phyloP scores from a whole-genome alignment of 2,113 vertebrate genomes.

The Malurus alboscapulatus region DNA sequence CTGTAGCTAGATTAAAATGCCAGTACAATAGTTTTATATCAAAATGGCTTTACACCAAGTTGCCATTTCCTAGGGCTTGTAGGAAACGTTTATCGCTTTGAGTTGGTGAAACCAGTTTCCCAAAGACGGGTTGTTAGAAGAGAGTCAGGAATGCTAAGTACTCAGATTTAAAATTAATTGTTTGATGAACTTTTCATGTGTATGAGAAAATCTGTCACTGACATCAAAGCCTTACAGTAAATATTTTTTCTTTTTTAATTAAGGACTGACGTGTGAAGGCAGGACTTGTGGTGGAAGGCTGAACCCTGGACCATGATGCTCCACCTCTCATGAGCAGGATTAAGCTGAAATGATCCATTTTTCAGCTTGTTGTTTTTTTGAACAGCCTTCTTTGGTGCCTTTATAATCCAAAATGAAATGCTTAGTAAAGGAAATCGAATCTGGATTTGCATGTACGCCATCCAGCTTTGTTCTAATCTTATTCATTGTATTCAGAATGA shows the following conservation, averaged over 20 bases:
- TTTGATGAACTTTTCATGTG: neutral
- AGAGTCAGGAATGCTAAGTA: neutral
- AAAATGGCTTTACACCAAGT: neutral
- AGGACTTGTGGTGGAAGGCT: neutral
- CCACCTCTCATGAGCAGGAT: neutral
- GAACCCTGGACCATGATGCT: neutral
- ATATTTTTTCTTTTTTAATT: neutral
- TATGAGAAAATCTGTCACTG: neutral
- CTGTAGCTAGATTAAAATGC: neutral
- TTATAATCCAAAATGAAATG: conserved; percentile 8
- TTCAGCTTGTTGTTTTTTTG: neutral
- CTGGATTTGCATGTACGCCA: neutral
- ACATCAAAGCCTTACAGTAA: neutral
- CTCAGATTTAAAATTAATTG: neutral
- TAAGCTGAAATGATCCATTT: conserved; percentile 12
- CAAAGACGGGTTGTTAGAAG: neutral
- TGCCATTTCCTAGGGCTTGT: neutral
- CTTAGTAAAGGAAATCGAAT: conserved; percentile 4
- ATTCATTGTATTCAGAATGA: neutral
- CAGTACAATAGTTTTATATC: neutral
- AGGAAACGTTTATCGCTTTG: neutral
- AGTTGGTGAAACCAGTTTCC: neutral
- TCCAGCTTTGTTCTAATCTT: conserved; percentile 5
- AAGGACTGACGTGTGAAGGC: neutral
- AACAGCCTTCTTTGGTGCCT: neutral